phyloP scores from a whole-genome alignment of 2,888 invertebrate genomes.

The Drosophila borborema region DNA sequence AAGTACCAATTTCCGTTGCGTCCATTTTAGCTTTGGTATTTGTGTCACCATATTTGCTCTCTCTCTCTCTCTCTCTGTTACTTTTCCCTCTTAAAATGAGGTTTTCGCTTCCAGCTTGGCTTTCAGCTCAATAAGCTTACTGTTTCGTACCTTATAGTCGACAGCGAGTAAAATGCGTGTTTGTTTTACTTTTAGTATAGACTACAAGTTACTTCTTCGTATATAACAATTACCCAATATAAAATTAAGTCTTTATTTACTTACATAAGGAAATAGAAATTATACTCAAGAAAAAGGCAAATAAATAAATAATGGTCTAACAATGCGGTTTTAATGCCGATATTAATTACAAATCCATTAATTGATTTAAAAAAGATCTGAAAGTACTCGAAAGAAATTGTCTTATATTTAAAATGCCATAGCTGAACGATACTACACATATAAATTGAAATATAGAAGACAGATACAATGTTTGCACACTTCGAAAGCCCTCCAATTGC shows the following conservation, averaged over 20 bases:
- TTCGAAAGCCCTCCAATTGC: slow-evolving; percentile 23
- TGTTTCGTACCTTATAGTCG: background rate
- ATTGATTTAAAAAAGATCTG: background rate
- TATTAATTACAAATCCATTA: slow-evolving; percentile 4
- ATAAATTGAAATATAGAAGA: slow-evolving; percentile 53
- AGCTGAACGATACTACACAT: slow-evolving; percentile 46
- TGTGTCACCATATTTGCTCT: slow-evolving; percentile 34
- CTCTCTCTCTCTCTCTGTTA: slow-evolving; percentile 5
- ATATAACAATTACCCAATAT: background rate
- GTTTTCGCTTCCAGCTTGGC: slow-evolving; percentile 47
- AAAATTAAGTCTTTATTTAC: background rate
- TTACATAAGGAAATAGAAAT: background rate
- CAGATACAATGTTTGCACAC: slow-evolving; percentile 57
- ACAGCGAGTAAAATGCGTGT: background rate
- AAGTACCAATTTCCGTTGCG: slow-evolving; percentile 55
- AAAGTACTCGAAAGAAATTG: background rate
- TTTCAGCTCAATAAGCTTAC: slow-evolving; percentile 13
- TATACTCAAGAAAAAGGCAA: background rate
- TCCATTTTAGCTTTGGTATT: slow-evolving; percentile 43
- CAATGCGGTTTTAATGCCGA: background rate
- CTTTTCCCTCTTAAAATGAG: slow-evolving; percentile 56
- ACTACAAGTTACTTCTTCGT: background rate
- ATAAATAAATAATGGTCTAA: background rate
- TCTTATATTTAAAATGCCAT: slow-evolving; percentile 30
- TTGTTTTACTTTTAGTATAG: background rate